Evolutionary conservation across 37 sponge, comb jelly and placozoan genomes (phyloP).

Genomic region (Chondrilla cf. caribensis): DNA sequence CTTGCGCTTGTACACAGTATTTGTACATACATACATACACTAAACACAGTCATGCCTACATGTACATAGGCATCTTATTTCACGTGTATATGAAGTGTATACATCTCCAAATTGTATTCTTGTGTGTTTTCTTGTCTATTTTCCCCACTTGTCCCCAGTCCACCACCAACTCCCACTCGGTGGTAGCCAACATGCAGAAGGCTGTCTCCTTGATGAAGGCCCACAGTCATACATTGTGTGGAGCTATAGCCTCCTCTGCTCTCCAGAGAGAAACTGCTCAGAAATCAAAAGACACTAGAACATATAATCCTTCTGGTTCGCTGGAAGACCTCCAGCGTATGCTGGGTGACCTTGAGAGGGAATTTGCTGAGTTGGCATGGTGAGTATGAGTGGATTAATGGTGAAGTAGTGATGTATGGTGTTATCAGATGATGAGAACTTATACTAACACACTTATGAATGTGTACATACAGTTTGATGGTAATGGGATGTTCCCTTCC

Average conservation of each 20-base stretch:
- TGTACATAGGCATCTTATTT: too few relatives aligned
- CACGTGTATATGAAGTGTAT: neutral
- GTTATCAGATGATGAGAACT: too few relatives aligned
- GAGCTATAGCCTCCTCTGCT: constrained; percentile 42
- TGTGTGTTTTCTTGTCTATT: neutral
- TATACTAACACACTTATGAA: too few relatives aligned
- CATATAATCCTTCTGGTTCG: neutral
- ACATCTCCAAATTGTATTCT: neutral
- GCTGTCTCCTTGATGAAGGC: constrained; percentile 60
- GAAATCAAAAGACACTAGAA: neutral
- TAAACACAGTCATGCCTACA: too few relatives aligned
- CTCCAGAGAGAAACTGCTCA: neutral
- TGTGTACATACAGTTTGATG: neutral
- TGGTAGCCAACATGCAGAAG: constrained; percentile 67
- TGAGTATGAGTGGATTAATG: constrained; percentile 2
- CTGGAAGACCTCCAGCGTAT: constrained; percentile 37
- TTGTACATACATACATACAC: too few relatives aligned
- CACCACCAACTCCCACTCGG: constrained; percentile 68
- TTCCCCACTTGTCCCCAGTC: constrained; percentile 47
- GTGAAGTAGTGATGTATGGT: neutral
- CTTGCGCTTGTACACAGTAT: too few relatives aligned
- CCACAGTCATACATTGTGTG: constrained; percentile 62
- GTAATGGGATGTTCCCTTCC: neutral
- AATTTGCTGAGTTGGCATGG: constrained; percentile 43
- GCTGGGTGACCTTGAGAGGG: constrained; percentile 44